Evolutionary conservation across 2,113 vertebrate species (phyloP), one percentile per base, ranked within the genome.

Genomic region (Catagonus wagneri): DNA sequence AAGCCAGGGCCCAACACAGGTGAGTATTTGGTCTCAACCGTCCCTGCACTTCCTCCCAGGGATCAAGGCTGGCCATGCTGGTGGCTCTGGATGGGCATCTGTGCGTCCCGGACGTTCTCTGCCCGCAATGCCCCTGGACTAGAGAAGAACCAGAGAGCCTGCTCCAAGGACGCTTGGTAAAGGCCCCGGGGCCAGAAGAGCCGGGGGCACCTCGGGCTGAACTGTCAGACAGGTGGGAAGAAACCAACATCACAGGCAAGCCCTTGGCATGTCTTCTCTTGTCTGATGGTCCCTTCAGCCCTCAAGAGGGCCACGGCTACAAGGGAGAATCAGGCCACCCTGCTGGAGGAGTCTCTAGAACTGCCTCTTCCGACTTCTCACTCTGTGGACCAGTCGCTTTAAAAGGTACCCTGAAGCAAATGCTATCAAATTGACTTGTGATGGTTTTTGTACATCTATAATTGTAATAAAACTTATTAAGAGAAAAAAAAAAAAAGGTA

Each of bases 201-300:
- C 50, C 87, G 52, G 60, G 32, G 25, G 27, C 22, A 8, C 13
- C 12, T 3, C 13, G 16, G 13, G 25, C 12, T 20, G 6, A 15
- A 25, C n/a, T 78, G 56, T 60, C 20, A 63, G 52, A 52, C 13
- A 44, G 7, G 71, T 75, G 72, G 39, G 29, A 87, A 80, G 60
- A 61, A 3, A 19, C 0, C 0, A 6, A 80, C 19, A 12, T 13
- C 44, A 27, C 36, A 14, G 11, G 3, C 91, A 63, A n/a, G 39
- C 39, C 74, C 29, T 16, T 14, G 56, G 22, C 7, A 1, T 20
- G 34, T n/a, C 36, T 22, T 50, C 61, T 58, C 78, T 69, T 14
- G 14, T 10, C 56, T 22, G 7, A 29, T 1, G 0, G 4, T 39
- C 27, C 54, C 39, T 34, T 17, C 34, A 23, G n/a, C 17, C 15